Evolutionary conservation across 2,113 vertebrate genomes (phyloP).

Genomic region (Dicentrarchus labrax): DNA sequence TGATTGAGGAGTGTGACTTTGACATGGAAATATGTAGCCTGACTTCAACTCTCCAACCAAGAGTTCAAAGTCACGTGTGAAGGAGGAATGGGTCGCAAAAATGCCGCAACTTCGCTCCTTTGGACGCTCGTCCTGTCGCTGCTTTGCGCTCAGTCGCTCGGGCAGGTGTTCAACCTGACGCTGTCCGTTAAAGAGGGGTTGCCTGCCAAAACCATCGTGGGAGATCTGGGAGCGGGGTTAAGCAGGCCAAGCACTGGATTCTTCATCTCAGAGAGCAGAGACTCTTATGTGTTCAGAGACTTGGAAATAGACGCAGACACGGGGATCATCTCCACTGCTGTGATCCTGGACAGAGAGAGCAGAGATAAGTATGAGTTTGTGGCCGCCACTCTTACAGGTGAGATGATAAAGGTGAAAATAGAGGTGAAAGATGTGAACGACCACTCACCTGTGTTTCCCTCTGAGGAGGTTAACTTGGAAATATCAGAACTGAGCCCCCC

Average conservation of each 20-base stretch:
- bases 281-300: conserved; percentile 91
- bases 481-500: conserved; percentile 89
- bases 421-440: conserved; percentile 91
- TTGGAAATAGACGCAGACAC: conserved; percentile 91
- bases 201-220: conserved; percentile 89
- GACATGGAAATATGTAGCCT: conserved; percentile 42
- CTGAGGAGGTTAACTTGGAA: conserved; percentile 79
- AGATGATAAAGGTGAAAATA: conserved; percentile 90
- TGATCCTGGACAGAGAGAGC: conserved; percentile 90
- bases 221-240: conserved; percentile 88
- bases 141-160: conserved; percentile 71
- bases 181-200: conserved; percentile 90
- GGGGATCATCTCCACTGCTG: conserved; percentile 91
- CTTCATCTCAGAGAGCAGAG: conserved; percentile 91
- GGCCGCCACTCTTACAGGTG: conserved; percentile 89
- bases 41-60: not conserved
- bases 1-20: not conserved
- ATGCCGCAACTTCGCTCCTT: conserved; percentile 32
- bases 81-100: conserved; percentile 48
- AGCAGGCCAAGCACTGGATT: conserved; percentile 85
- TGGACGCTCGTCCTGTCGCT: conserved; percentile 50
- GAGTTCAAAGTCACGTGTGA: conserved; percentile 13
- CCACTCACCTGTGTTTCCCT: conserved; percentile 88
- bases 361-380: conserved; percentile 90
- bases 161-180: conserved; percentile 88